Evolutionary conservation across 1,140 invertebrate genomes (phyloP).

Genomic region (Tribolium madens): DNA sequence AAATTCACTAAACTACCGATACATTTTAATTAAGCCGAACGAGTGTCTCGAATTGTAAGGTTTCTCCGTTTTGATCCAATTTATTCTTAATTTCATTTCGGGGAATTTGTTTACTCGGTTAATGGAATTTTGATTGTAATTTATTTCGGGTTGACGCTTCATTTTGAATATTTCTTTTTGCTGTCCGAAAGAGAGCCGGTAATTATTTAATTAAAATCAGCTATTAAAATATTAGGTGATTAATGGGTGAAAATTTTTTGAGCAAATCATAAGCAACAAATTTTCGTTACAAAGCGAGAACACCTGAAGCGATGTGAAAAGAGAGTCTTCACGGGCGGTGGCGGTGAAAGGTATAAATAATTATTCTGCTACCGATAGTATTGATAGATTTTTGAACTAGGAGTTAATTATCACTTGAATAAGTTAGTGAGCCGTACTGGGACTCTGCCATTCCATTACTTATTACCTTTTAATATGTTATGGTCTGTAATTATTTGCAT

Average conservation of each 20-base stretch:
- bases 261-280: not conserved
- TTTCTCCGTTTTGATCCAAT: constrained; percentile 35
- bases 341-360: not conserved
- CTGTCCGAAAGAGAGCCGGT: constrained; percentile 4
- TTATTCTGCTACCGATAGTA: not conserved
- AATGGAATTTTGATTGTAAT: constrained; percentile 39
- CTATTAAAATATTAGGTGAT: constrained; percentile 35
- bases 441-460: not conserved
- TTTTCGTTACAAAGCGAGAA: not conserved
- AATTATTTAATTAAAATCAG: constrained; percentile 38
- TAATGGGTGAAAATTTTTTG: constrained; percentile 25
- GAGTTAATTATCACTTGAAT: not conserved
- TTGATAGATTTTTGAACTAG: not conserved
- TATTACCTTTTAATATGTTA: constrained; percentile 6
- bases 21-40: constrained; percentile 36
- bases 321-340: not conserved
- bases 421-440: not conserved
- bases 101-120: constrained; percentile 33
- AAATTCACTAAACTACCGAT: constrained; percentile 26
- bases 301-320: not conserved
- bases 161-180: constrained; percentile 33
- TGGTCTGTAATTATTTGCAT: constrained; percentile 28
- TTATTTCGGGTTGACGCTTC: constrained; percentile 32
- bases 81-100: constrained; percentile 37
- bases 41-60: constrained; percentile 27